A percentile compares a stretch with the other conserved stretches of the same genome.
These are phyloP conservation scores for Probaryconus sp. DNA, from an alignment of 1,140 invertebrate species.

Conservation along the genomic window DNA sequence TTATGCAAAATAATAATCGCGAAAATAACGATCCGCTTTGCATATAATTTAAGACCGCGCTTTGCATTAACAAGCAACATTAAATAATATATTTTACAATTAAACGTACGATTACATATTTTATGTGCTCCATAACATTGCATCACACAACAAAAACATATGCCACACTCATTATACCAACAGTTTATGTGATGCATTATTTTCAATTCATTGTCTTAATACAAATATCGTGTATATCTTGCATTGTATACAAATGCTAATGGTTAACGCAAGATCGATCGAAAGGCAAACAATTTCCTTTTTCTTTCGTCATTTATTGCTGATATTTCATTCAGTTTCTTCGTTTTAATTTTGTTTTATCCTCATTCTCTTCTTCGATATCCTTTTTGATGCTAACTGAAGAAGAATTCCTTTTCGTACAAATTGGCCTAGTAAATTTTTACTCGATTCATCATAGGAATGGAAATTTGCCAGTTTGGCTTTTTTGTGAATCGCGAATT, in stretches of 20 bases:
- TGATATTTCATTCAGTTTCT: no score
- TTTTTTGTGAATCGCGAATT: no score
- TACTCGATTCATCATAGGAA: no score
- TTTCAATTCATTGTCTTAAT: slow-evolving; percentile 27
- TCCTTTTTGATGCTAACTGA: no score
- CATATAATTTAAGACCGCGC: slow-evolving; percentile 23
- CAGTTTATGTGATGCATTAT: slow-evolving; percentile 39
- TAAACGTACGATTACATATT: slow-evolving; percentile 18
- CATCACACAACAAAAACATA: slow-evolving; percentile 31
- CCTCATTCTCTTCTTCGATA: no score
- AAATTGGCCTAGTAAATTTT: no score
- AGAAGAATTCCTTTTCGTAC: no score
- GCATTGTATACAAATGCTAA: slow-evolving; percentile 24
- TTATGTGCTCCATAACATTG: slow-evolving; percentile 32
- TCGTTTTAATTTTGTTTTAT: no score
- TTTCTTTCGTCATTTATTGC: no score
- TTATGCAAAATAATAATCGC: slow-evolving; percentile 16
- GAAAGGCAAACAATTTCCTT: no score
- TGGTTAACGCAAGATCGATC: slow-evolving; percentile 23
- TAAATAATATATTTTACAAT: slow-evolving; percentile 50
- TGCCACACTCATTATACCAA: slow-evolving; percentile 24
- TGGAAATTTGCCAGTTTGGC: no score
- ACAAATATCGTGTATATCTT: slow-evolving; percentile 30
- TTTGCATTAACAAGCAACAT: slow-evolving; percentile 34
- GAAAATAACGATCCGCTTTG: no score